Base-by-base conservation (phyloP, 1,140 invertebrate species). In the Bombus vancouverensis region DNA sequence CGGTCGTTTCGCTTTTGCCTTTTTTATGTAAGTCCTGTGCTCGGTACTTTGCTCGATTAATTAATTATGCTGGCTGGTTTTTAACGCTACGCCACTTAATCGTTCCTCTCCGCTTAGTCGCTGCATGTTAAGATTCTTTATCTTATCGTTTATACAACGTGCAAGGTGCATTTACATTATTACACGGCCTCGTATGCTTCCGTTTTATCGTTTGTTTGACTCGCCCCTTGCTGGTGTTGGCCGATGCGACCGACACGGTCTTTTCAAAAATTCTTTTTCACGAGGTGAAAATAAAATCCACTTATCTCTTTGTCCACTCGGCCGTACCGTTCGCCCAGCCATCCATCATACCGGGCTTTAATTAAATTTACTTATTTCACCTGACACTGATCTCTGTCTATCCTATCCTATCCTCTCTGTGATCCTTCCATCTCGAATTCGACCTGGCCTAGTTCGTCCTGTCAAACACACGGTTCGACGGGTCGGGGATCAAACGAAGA, bases 361-460 rank as follows among this genome's bases (percentile, higher is more conserved):
- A 84, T 84, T 84, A 79, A 78, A 84, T 84, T 83, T 76, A 83
- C 59, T 68, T 81, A 81, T 73, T 81, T 81, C 57, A n/a, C 8
- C 8, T 18, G 59, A 47, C 42, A 25, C 32, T 39, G 71, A 82
- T 74, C 57, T 57, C 32, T 22, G 15, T 13, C 22, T 28, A 5
- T 32, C 32, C 42, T 3, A 62, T 62, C 28, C 59, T n/a, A 22
- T 18, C 15, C 65, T n/a, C 44, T 9, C 10, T 9, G 28, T 25
- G 65, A 37, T 28, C 13, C 62, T 32, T 66, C 32, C 32, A 39
- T 68, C 77, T 68, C 42, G 77, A 47, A 59, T 25, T n/a, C 47
- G 18, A 47, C 59, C 57, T 72, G 81, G 32, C 57, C 81, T 39
- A 74, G 32, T 75, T 82, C 18, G 28, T 25, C 53, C 57, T 25